phyloP scores from a whole-genome alignment of 2,113 vertebrate genomes.

The Periophthalmodon schlosseri region DNA sequence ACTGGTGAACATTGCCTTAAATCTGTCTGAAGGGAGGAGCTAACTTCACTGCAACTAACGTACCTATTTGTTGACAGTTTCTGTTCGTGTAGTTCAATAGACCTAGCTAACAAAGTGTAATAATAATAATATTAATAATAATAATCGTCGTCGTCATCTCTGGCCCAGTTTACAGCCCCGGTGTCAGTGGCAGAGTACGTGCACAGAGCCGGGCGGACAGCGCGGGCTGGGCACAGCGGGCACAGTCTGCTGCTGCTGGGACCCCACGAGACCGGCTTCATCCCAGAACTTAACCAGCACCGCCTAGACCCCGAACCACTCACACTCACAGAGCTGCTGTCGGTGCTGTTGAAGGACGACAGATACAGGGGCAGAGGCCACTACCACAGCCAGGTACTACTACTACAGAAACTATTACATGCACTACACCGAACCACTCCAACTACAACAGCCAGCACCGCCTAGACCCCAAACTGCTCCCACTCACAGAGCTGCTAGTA shows the following conservation, averaged over 20 bases:
- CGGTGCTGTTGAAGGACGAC: slow-evolving; percentile 80
- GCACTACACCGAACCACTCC: too few relatives aligned
- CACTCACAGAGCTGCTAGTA: slow-evolving; percentile 68
- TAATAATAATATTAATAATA: too few relatives aligned
- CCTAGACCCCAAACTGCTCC: slow-evolving; percentile 49
- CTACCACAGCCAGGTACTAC: slow-evolving; percentile 79
- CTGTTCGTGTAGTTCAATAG: too few relatives aligned
- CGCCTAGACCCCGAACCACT: slow-evolving; percentile 35
- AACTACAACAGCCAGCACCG: slow-evolving; percentile 68
- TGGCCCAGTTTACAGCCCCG: slow-evolving; percentile 85
- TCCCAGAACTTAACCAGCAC: slow-evolving; percentile 88
- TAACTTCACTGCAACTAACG: too few relatives aligned
- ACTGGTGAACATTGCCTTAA: too few relatives aligned
- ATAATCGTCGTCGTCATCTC: too few relatives aligned
- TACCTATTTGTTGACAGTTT: too few relatives aligned
- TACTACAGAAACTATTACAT: not conserved
- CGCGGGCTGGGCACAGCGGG: slow-evolving; percentile 88
- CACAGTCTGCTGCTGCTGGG: slow-evolving; percentile 92
- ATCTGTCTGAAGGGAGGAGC: too few relatives aligned
- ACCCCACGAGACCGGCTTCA: slow-evolving; percentile 88
- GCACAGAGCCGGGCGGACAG: slow-evolving; percentile 92
- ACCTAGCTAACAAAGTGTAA: too few relatives aligned
- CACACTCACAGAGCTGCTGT: slow-evolving; percentile 82
- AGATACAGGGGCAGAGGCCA: slow-evolving; percentile 77
- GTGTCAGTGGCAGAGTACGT: slow-evolving; percentile 87